These are phyloP conservation scores for Chromoteleia sp. DNA, from an alignment of 2,888 invertebrate species.

Conservation along the genomic window DNA sequence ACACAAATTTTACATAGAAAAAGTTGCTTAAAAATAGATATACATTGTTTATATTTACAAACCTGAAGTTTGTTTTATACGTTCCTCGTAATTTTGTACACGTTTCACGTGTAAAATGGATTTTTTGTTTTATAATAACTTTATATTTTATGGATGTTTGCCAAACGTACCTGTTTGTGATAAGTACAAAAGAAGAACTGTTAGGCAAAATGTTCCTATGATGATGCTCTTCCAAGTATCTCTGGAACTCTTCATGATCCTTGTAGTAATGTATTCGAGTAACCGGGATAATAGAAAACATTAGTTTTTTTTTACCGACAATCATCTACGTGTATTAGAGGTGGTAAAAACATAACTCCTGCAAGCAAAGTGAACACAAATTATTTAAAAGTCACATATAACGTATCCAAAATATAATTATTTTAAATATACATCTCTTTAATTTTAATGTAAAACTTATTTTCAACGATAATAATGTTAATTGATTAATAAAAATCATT, in stretches of 20 bases:
- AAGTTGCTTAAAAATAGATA: background rate
- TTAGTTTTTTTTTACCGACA: slow-evolving; percentile 71
- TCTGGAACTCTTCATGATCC: slow-evolving; percentile 73
- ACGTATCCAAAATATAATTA: background rate
- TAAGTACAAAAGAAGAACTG: slow-evolving; percentile 71
- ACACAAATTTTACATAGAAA: too few relatives aligned
- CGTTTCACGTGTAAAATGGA: background rate
- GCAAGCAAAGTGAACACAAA: slow-evolving; percentile 32
- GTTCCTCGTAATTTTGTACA: background rate
- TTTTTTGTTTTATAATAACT: slow-evolving; percentile 7
- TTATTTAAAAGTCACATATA: background rate
- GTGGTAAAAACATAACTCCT: slow-evolving; percentile 79
- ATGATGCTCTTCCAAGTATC: slow-evolving; percentile 68
- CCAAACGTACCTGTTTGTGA: slow-evolving; percentile 71
- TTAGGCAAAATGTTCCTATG: slow-evolving; percentile 74
- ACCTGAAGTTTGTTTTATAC: background rate
- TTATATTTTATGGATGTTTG: slow-evolving; percentile 13
- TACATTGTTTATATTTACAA: background rate
- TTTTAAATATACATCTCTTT: too few relatives aligned
- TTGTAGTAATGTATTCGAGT: slow-evolving; percentile 63
- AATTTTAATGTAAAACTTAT: too few relatives aligned
- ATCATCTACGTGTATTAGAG: slow-evolving; percentile 76
- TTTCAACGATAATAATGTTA: too few relatives aligned
- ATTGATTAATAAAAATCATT: too few relatives aligned
- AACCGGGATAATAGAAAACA: slow-evolving; percentile 57